These are phyloP conservation scores for Leptinotarsa tumamoca DNA, from an alignment of 2,888 invertebrate genomes.

Conservation along the genomic window DNA sequence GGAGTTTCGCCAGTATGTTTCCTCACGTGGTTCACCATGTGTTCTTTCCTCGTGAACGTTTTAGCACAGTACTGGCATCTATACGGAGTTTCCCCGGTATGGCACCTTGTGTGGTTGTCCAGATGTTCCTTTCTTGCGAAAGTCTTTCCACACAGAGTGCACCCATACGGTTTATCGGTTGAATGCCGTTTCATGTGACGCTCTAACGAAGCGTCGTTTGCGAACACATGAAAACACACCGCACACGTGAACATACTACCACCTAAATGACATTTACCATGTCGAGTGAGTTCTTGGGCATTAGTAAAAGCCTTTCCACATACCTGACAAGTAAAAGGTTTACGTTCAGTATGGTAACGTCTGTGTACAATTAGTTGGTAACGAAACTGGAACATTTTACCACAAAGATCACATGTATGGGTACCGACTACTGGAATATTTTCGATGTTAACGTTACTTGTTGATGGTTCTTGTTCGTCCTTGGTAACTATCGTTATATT, in stretches of 20 bases:
- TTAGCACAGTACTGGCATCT: constrained; percentile 80
- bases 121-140: constrained; percentile 90
- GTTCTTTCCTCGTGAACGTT: constrained; percentile 82
- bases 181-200: constrained; percentile 85
- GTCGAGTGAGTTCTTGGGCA: constrained; percentile 82
- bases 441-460: constrained; percentile 62
- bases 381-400: constrained; percentile 88
- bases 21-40: constrained; percentile 83
- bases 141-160: constrained; percentile 87
- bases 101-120: constrained; percentile 83
- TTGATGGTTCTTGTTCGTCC: constrained; percentile 69
- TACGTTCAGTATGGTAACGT: constrained; percentile 87
- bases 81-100: constrained; percentile 87
- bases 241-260: constrained; percentile 81
- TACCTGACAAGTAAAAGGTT: constrained; percentile 79
- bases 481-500: constrained; percentile 60
- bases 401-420: constrained; percentile 87
- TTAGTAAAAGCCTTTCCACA: constrained; percentile 87
- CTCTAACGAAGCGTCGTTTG: constrained; percentile 77
- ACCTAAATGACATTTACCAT: constrained; percentile 87
- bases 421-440: constrained; percentile 70
- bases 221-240: constrained; percentile 80
- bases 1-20: constrained; percentile 83
- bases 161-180: constrained; percentile 87
- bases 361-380: constrained; percentile 88